These are phyloP conservation scores for Buteo buteo DNA, from an alignment of 2,113 vertebrate species.

Conservation along the genomic window DNA sequence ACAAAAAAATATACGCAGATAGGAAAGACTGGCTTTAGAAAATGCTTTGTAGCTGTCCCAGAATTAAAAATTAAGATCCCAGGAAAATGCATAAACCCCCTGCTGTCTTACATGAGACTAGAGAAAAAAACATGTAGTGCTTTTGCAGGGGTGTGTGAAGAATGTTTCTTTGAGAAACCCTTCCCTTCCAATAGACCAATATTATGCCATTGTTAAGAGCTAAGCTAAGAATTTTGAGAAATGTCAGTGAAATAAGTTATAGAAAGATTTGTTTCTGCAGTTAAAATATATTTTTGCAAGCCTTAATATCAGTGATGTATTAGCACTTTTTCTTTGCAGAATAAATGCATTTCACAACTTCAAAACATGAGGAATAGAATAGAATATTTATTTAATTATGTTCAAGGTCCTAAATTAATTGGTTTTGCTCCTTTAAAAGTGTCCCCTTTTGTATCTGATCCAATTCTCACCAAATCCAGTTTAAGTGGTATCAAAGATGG, in stretches of 20 bases:
- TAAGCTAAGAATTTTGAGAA: not conserved
- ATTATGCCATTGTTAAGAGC: not conserved
- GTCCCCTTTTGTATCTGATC: not conserved
- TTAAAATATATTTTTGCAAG: not conserved
- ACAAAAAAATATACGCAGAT: not conserved
- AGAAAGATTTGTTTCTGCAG: not conserved
- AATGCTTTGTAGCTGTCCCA: not conserved
- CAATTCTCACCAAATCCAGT: not conserved
- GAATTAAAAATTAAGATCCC: not conserved
- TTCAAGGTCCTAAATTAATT: not conserved
- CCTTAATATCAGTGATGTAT: not conserved
- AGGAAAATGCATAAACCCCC: not conserved
- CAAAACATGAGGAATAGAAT: not conserved
- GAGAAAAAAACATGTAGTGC: not conserved
- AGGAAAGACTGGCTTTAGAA: not conserved
- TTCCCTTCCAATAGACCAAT: not conserved
- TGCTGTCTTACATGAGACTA: not conserved
- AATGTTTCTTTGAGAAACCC: not conserved
- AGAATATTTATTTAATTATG: not conserved
- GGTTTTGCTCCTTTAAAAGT: accelerated
- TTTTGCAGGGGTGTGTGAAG: not conserved
- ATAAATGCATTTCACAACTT: not conserved
- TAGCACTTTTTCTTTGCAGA: not conserved
- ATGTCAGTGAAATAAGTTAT: not conserved
- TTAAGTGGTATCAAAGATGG: not conserved